Base-by-base conservation (phyloP, 2,888 invertebrate species). In the Andrena trimmerana region DNA sequence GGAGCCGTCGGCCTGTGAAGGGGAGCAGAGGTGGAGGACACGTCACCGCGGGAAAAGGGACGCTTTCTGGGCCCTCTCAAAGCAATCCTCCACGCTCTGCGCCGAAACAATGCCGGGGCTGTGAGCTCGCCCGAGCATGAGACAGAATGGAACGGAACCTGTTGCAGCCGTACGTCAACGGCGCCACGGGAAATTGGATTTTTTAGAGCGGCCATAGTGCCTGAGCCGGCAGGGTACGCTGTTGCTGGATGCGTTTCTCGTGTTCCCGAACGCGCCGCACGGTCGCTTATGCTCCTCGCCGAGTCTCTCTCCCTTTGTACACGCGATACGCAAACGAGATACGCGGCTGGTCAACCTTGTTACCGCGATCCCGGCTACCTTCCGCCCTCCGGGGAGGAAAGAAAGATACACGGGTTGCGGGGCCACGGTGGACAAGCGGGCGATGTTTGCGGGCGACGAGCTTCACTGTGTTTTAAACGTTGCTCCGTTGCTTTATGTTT, bases 131-230 rank as follows among this genome's bases (percentile, higher is more conserved):
- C 83, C 75, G 62, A 78, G 77, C 83, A 74, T 79, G 81, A 86
- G 88, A 88, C 83, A 76, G 82, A 85, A 85, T 78, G 76, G 83
- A 84, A 87, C 81, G 81, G 81, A 83, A 89, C 89, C 90, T 89
- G 89, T 89, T 89, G 90, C 88, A 77, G 88, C 67, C 24, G 68
- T 69, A 73, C 83, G 83, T 82, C 77, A 68, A 79, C 80, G 82
- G 74, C 69, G 72, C 66, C 70, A 81, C 63, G 57, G 76, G 82
- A 80, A 81, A 86, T 84, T 82, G 78, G 84, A 85, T 75, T 87
- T 87, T 87, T 86, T 74, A 72, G 68, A 76, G 74, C 63, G 70
- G 70, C 72, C 77, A 60, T 62, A 65, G 66, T 62, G 69, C 54
- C 68, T 36, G 52, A 36, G 66, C 54, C 68, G 10, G 69, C 31